A percentile compares a stretch with the other conserved stretches of the same genome.
Evolutionary conservation across 2,888 invertebrate genomes (phyloP).

Genomic region (Eueremaeus valkanovi): DNA sequence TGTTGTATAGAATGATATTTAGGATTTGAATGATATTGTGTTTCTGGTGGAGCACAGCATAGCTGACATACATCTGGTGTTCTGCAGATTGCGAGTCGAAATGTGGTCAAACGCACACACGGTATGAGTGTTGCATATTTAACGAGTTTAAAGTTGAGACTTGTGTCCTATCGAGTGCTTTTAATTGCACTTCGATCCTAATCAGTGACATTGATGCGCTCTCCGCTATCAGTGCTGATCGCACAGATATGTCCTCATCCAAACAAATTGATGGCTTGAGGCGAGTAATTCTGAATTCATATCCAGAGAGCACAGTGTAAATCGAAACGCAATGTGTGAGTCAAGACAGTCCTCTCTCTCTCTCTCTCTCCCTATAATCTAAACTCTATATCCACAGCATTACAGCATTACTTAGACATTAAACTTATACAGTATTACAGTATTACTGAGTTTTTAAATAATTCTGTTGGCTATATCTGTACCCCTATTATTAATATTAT

Average conservation of each 20-base stretch:
- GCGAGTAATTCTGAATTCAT: neutral
- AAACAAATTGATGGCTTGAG: slow-evolving; percentile 14
- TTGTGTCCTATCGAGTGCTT: slow-evolving; percentile 18
- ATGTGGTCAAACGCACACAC: slow-evolving; percentile 7
- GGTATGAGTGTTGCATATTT: neutral
- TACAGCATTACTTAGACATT: no score
- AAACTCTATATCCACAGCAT: no score
- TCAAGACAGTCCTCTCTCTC: neutral
- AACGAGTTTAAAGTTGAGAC: neutral
- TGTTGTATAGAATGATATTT: no score
- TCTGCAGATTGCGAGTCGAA: neutral
- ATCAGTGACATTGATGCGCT: slow-evolving; percentile 17
- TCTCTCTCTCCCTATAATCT: no score
- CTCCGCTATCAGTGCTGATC: neutral
- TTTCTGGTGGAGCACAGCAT: no score
- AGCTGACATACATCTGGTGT: slow-evolving; percentile 14
- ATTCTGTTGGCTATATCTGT: neutral
- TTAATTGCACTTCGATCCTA: neutral
- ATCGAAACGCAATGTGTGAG: neutral
- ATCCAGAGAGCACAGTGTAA: neutral
- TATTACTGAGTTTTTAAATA: neutral
- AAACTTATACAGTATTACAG: no score
- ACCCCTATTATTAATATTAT: neutral
- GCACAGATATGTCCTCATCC: slow-evolving; percentile 1
- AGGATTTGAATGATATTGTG: no score